Evolutionary conservation across 2,113 vertebrate species (phyloP).

Genomic region (Ornithorhynchus anatinus): DNA sequence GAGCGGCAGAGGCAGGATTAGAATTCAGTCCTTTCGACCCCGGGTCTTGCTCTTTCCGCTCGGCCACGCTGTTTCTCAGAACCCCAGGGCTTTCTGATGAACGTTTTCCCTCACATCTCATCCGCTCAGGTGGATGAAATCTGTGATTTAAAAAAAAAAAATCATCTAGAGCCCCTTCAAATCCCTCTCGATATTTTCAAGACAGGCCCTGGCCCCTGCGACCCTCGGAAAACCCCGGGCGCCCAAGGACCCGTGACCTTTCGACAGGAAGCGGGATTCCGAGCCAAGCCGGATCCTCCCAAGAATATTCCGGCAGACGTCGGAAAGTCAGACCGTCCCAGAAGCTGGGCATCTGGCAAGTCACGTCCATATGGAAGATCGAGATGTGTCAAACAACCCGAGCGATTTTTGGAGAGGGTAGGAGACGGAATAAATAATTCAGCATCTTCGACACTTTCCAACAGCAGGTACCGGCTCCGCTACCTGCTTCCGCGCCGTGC

Average conservation of each 20-base stretch:
- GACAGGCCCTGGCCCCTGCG: too few relatives aligned
- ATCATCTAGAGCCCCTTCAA: too few relatives aligned
- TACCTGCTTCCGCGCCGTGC: slow-evolving; percentile 80
- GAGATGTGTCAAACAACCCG: slow-evolving; percentile 83
- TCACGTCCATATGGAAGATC: slow-evolving; percentile 84
- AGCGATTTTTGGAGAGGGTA: slow-evolving; percentile 78
- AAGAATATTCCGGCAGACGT: slow-evolving; percentile 75
- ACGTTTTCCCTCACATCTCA: too few relatives aligned
- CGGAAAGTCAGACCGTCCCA: slow-evolving; percentile 72
- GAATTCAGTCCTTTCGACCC: too few relatives aligned
- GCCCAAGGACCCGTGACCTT: slow-evolving; percentile 29
- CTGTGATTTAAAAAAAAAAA: too few relatives aligned
- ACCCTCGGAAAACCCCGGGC: too few relatives aligned
- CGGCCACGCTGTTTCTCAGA: too few relatives aligned
- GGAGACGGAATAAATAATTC: slow-evolving; percentile 84
- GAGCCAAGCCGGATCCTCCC: slow-evolving; percentile 64
- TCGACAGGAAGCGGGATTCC: slow-evolving; percentile 44
- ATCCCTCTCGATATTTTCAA: too few relatives aligned
- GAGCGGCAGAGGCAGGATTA: too few relatives aligned
- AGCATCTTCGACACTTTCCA: slow-evolving; percentile 82
- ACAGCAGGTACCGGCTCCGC: slow-evolving; percentile 82
- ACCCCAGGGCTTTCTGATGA: too few relatives aligned
- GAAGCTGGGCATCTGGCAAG: slow-evolving; percentile 83
- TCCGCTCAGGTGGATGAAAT: too few relatives aligned
- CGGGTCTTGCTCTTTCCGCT: too few relatives aligned